Evolutionary conservation across 2,113 vertebrate genomes (phyloP).

Genomic region (Typhlomys cinereus): DNA sequence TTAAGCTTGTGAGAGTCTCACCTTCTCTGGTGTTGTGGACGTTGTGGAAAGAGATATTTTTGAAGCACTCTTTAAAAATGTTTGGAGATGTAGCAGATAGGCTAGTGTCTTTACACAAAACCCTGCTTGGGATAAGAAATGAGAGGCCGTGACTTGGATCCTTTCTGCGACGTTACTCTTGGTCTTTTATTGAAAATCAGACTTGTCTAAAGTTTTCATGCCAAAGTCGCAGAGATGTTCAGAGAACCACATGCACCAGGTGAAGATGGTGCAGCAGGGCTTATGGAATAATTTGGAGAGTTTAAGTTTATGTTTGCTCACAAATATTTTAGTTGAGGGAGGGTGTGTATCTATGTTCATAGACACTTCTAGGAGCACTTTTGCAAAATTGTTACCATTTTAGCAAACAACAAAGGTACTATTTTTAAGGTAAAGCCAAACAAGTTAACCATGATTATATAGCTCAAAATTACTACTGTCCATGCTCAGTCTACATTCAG

Average conservation of each 20-base stretch:
- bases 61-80: constrained; percentile 54
- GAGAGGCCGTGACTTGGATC: not conserved
- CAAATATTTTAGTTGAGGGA: not conserved
- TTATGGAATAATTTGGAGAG: not conserved
- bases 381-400: not conserved
- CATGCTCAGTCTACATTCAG: not conserved
- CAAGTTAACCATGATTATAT: not conserved
- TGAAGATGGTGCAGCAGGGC: not conserved
- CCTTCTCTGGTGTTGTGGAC: constrained; percentile 59
- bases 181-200: not conserved
- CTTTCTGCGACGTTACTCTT: not conserved
- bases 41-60: constrained; percentile 56
- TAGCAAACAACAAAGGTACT: not conserved
- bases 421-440: not conserved
- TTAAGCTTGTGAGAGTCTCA: constrained; percentile 69
- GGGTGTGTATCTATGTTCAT: not conserved
- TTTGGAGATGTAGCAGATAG: constrained; percentile 15
- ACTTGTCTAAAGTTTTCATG: not conserved
- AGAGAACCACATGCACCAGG: not conserved
- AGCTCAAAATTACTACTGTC: not conserved
- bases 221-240: not conserved
- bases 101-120: not conserved
- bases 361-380: not conserved
- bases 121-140: not conserved
- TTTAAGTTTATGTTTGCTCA: not conserved